phyloP scores from a whole-genome alignment of 2,888 invertebrate species.

The Glaucopsyche alexis region DNA sequence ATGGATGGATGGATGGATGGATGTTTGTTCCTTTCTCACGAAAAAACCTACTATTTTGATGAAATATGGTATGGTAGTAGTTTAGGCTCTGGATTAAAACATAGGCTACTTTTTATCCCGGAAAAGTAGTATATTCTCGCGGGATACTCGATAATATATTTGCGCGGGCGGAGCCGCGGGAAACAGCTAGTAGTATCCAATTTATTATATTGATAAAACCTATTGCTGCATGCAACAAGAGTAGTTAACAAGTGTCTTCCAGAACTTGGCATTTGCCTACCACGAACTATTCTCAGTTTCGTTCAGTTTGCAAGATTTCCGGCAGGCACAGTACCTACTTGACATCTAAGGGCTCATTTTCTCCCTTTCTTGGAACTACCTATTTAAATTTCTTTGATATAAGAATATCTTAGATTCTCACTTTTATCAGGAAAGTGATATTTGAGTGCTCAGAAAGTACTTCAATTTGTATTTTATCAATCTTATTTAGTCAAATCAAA shows the following conservation, averaged over 20 bases:
- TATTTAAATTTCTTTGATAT: not conserved
- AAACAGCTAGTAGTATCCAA: no score
- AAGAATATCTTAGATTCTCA: not conserved
- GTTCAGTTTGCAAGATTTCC: not conserved
- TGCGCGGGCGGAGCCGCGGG: no score
- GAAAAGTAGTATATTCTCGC: no score
- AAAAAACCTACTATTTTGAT: no score
- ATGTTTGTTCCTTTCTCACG: no score
- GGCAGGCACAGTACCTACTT: not conserved
- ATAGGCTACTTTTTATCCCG: no score
- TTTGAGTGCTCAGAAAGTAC: not conserved
- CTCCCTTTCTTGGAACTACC: not conserved
- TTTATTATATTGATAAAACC: no score
- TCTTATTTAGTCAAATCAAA: no score
- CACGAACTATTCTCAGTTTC: not conserved
- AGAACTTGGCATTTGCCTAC: not conserved
- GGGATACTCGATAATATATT: no score
- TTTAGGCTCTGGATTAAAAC: no score
- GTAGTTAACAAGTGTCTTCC: not conserved
- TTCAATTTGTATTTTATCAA: not conserved
- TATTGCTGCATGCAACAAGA: not conserved
- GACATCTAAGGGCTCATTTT: not conserved
- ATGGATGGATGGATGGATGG: no score
- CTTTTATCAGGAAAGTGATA: not conserved
- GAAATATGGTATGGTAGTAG: no score